phyloP scores from a whole-genome alignment of 2,888 invertebrate genomes.

The Agrochola litura region DNA sequence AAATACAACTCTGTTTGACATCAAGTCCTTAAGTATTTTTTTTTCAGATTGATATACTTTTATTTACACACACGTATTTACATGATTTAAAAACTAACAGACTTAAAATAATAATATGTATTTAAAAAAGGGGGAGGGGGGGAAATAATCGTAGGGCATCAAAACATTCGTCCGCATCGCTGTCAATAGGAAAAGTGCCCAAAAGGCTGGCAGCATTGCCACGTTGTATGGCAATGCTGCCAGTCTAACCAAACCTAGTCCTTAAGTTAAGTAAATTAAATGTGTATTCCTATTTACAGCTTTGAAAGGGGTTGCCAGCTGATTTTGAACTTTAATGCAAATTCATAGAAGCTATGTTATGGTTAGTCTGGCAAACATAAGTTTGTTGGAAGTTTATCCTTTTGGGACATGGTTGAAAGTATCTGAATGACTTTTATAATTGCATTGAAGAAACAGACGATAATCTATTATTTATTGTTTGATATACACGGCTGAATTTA shows the following conservation, averaged over 20 bases:
- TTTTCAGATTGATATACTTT: too few relatives aligned
- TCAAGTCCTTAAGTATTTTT: background rate
- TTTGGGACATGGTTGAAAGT: slow-evolving; percentile 20
- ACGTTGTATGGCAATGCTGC: too few relatives aligned
- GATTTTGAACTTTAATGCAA: background rate
- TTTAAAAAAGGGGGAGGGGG: too few relatives aligned
- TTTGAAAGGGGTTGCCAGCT: background rate
- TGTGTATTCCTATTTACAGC: background rate
- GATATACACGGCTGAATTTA: background rate
- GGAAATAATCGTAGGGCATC: too few relatives aligned
- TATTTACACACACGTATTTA: too few relatives aligned
- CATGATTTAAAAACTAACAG: too few relatives aligned
- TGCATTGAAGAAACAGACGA: background rate
- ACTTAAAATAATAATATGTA: too few relatives aligned
- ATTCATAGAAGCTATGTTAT: background rate
- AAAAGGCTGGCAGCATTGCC: too few relatives aligned
- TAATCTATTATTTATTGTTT: too few relatives aligned
- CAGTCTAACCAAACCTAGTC: too few relatives aligned
- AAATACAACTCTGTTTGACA: slow-evolving; percentile 1
- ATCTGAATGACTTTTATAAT: slow-evolving; percentile 17
- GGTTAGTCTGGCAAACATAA: background rate
- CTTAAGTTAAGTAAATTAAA: slow-evolving; percentile 8
- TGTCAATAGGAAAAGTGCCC: too few relatives aligned
- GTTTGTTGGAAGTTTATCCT: background rate
- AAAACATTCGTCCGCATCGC: too few relatives aligned